phyloP scores from a whole-genome alignment of 1,140 invertebrate species.

The Hyphantria cunea region DNA sequence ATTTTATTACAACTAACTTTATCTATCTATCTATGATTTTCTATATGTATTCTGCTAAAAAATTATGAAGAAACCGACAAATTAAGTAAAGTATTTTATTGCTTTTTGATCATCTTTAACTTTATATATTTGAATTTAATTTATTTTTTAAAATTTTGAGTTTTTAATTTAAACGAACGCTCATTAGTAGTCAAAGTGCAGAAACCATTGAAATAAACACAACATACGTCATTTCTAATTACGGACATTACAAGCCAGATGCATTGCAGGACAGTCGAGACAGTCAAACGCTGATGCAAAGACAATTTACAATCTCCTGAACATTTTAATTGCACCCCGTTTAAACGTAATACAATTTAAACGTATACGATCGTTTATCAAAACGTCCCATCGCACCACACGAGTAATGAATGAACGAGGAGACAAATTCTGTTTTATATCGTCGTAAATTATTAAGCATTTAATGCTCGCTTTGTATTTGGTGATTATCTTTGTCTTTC shows the following conservation, averaged over 20 bases:
- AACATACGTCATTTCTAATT: conserved; percentile 23
- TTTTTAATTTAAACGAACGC: too few species aligned
- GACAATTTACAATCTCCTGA: conserved; percentile 57
- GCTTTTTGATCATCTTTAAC: too few species aligned
- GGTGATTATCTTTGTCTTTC: background rate
- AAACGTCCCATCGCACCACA: conserved; percentile 13
- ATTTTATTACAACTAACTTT: too few species aligned
- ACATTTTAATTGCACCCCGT: conserved; percentile 69
- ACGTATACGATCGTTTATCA: conserved; percentile 55
- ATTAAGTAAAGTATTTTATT: too few species aligned
- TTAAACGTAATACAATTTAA: conserved; percentile 63
- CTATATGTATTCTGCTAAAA: too few species aligned
- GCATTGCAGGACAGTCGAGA: conserved; percentile 24
- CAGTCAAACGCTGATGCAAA: conserved; percentile 34
- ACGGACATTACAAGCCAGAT: conserved; percentile 30
- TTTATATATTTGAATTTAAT: too few species aligned
- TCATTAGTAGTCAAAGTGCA: conserved; percentile 8
- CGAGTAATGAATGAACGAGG: conserved; percentile 18
- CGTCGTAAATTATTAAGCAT: conserved; percentile 14
- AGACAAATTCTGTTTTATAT: conserved; percentile 18
- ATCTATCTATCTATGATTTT: too few species aligned
- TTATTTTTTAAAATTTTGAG: too few species aligned
- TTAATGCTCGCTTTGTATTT: background rate
- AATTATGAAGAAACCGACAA: too few species aligned
- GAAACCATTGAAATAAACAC: background rate